Base-by-base conservation (phyloP, 2,113 vertebrate species). In the Neofelis nebulosa region DNA sequence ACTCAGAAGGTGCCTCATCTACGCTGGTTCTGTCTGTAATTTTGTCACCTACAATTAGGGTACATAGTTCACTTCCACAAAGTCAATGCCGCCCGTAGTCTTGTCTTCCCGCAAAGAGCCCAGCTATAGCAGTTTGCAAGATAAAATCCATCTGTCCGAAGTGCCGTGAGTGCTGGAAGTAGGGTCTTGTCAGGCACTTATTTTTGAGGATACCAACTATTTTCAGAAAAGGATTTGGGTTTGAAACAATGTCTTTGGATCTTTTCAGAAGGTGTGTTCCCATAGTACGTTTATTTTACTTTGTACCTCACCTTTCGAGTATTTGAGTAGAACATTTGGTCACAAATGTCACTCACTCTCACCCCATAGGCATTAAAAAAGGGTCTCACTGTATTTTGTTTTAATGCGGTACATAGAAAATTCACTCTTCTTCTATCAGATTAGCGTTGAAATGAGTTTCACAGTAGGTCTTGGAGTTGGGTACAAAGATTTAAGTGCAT, bases 401-500 rank as follows among this genome's bases (percentile, higher is more conserved):
- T 84, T 94, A 63, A 66, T 91, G 89, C 80, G 19, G 36, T 97
- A 96, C 84, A 14, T 8, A 38, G 81, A 95, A 98, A 96, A 79
- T 33, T 8, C 89, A 92, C 74, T 97, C n/a, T 25, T 61, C 97
- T 74, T 61, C 97, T 78, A 98, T 79, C 80, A 98, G 97, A 95
- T 97, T 97, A 94, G 94, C 4, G 80, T 86, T 92, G 95, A 96
- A 98, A 97, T 96, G 98, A 92, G 81, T 98, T 97, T 95, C 97
- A 93, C 96, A 97, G 96, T 98, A 94, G 96, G 97, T 97, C 96
- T 94, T 94, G 97, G 94, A 97, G 94, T 96, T 97, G 94, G 90
- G 89, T 48, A 93, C 90, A 97, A 97, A 98, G 97, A 98, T 97
- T 91, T 97, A 96, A 98, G 98, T 87, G 88, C 94, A 98, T 98